Conservation (phyloP, 2,797 vertebrate species). For the Chloroceryle amazona region DNA sequence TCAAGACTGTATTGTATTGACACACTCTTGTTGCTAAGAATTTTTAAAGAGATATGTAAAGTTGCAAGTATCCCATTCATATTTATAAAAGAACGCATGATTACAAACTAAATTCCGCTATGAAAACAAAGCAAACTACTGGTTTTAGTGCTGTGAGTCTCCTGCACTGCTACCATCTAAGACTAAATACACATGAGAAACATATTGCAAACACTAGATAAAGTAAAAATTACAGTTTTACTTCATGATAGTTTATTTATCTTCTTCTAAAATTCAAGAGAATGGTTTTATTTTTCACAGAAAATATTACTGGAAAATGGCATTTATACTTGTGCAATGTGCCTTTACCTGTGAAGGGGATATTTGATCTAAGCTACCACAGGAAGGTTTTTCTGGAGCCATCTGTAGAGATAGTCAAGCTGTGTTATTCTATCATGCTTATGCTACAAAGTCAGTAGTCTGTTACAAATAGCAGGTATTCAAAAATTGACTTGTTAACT, state of each 20-base stretch:
- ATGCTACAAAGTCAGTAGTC: not conserved
- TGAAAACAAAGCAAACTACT: slow-evolving; percentile 15
- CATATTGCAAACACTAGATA: not conserved
- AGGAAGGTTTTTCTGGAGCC: not conserved
- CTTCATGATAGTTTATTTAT: not conserved
- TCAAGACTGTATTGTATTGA: not conserved
- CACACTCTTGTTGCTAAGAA: not conserved
- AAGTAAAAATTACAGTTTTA: slow-evolving; percentile 22
- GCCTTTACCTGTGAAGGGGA: not conserved
- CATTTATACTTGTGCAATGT: not conserved
- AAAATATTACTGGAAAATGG: not conserved
- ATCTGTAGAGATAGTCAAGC: not conserved
- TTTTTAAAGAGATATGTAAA: not conserved
- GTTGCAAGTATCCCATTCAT: not conserved
- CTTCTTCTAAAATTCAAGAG: slow-evolving; percentile 9
- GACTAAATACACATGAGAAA: not conserved
- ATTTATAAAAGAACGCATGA: not conserved
- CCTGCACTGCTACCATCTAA: not conserved
- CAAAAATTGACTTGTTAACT: not conserved
- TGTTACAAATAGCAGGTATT: not conserved
- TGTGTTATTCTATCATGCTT: not conserved
- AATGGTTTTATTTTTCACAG: not conserved
- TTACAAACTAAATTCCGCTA: not conserved
- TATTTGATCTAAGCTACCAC: not conserved
- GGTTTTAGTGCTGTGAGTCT: slow-evolving; percentile 32